Evolutionary conservation across 2,113 vertebrate genomes (phyloP), one percentile per base, ranked within the genome.

Genomic region (Vireo altiloquus): DNA sequence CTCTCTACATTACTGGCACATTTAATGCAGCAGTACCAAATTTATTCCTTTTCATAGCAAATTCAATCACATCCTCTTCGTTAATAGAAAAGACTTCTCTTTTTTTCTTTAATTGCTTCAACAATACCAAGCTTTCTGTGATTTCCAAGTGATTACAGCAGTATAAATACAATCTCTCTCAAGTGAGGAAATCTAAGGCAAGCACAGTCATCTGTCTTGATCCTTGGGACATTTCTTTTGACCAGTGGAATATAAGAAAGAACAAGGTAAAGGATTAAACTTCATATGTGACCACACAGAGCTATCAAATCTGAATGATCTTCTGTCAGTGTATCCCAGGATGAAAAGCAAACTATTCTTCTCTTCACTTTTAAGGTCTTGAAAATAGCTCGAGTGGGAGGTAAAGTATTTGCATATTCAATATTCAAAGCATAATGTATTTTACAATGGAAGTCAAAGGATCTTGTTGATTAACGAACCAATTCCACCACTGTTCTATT

Each of bases 341-440:
- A 44, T 86, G 69, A 87, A 92, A 94, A 94, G 93, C 88, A 92
- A 96, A 93, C 63, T 66, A 31, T 85, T 90, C 57, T 94, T 87
- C 91, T 82, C 87, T 69, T 82, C 84, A 54, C 85, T 96, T 97
- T 33, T 49, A 90, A 94, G 82, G 85, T 90, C 76, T 96, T 93
- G 85, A 96, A 96, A 97, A 96, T 90, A 96, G 94, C 93, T 93
- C 0, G 2, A 90, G 94, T 94, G 93, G 95, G 95, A 92, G 93
- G 90, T 10, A 52, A 63, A 75, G 63, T 68, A 95, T 94, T 95
- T 97, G 95, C 95, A 96, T 96, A 93, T 96, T 95, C 94, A 86
- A 25, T 92, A 92, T 92, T 90, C 88, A 83, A 90, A 78, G 90
- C 76, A 93, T 18, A 90, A 96, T 89, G 59, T 75, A 81, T 90